Evolutionary conservation across 2,888 invertebrate genomes (phyloP).

Genomic region (Germaria angustata): DNA sequence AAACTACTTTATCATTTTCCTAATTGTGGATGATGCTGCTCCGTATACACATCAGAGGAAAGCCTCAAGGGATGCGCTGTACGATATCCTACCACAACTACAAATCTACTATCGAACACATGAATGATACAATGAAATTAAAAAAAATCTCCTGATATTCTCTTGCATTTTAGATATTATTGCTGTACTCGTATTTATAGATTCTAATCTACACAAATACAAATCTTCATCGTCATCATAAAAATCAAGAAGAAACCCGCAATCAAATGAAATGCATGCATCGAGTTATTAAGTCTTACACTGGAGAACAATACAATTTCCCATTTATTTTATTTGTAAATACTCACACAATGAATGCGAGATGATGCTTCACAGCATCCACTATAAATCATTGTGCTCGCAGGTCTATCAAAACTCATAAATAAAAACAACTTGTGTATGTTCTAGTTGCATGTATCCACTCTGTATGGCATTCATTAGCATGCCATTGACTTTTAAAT

Average conservation of each 20-base stretch:
- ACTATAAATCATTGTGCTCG: slow-evolving; percentile 56
- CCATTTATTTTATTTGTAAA: slow-evolving; percentile 62
- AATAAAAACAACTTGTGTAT: slow-evolving; percentile 41
- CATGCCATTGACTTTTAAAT: slow-evolving; percentile 65
- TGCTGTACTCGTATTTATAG: slow-evolving; percentile 48
- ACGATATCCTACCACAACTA: slow-evolving; percentile 65
- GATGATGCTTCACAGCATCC: slow-evolving; percentile 49
- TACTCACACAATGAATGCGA: slow-evolving; percentile 26
- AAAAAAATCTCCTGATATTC: slow-evolving; percentile 17
- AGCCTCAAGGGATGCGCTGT: slow-evolving; percentile 64
- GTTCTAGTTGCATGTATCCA: slow-evolving; percentile 52
- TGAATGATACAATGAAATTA: neutral
- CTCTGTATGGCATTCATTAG: slow-evolving; percentile 57
- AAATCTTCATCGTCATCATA: slow-evolving; percentile 20
- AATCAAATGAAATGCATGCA: slow-evolving; percentile 35
- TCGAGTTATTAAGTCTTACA: slow-evolving; percentile 47
- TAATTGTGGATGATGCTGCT: slow-evolving; percentile 50
- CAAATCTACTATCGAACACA: slow-evolving; percentile 34
- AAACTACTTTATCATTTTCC: slow-evolving; percentile 49
- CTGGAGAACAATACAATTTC: slow-evolving; percentile 58
- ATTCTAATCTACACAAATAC: slow-evolving; percentile 59
- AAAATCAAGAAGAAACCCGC: slow-evolving; percentile 14
- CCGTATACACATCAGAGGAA: slow-evolving; percentile 13
- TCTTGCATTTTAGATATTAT: slow-evolving; percentile 49
- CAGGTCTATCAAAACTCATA: slow-evolving; percentile 55